Evolutionary conservation across 2,797 vertebrate genomes (phyloP), one percentile per base, ranked within the genome.

Genomic region (Lerista edwardsae): DNA sequence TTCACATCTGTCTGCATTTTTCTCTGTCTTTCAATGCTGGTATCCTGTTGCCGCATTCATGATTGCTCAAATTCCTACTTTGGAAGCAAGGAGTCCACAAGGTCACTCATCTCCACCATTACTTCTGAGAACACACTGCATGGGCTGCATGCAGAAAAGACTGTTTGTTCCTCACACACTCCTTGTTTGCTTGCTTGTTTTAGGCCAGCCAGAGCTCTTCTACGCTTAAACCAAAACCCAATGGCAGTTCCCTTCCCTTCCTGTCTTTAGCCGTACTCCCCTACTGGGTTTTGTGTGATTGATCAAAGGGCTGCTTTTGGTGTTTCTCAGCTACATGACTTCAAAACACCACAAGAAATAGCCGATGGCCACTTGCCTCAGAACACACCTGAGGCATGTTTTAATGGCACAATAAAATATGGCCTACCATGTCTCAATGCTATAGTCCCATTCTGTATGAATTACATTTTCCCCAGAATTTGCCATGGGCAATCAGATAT

Each of bases 361-460:
- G 85, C 90, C 88, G 89, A 51, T 89, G 75, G 91, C 86, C 51
- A 89, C 82, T 88, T 92, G 88, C 88, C 89, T 89, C 79, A 82
- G 86, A 95, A 91, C 78, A 80, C 82, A 94, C 91, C 87, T 81
- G 87, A 91, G 91, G 90, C 91, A 87, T 86, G 36, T 92, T 83
- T 92, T 93, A 94, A 94, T 87, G 86, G 84, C 85, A 86, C 61
- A 73, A 80, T 91, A 93, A 93, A 93, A 92, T 91, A 92, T 73
- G 88, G 75, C 17, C 83, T 91, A 76, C 86, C 88, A 57, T 91
- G 79, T 34, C 86, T 91, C 86, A 88, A 82, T 75, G 21, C 77
- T 88, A 9, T 90, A 91, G 81, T 91, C 87, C 75, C 82, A 86
- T 92, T 93, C 92, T 77, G 87, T 72, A 71, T 87, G 90, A 94